These are phyloP conservation scores for Armadillidium nasatum DNA, from an alignment of 1,140 invertebrate genomes.

Conservation along the genomic window DNA sequence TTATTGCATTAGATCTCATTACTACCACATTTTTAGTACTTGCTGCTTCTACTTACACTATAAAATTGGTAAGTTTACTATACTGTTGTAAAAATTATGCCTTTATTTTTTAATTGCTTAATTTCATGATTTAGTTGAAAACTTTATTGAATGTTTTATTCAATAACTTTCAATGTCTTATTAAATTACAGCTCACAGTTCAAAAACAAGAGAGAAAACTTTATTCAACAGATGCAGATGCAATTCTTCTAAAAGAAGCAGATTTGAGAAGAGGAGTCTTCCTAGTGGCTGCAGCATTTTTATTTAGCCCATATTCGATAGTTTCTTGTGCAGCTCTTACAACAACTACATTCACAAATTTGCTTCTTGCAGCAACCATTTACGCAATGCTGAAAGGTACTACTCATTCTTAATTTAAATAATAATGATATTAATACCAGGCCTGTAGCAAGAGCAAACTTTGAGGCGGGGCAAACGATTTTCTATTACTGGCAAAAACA, in stretches of 20 bases:
- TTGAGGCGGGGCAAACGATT: no score
- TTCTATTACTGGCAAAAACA: no score
- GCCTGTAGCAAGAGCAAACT: no score
- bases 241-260: slow-evolving; percentile 56
- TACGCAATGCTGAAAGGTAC: slow-evolving; percentile 63
- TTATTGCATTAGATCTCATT: slow-evolving; percentile 67
- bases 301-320: slow-evolving; percentile 89
- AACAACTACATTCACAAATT: slow-evolving; percentile 83
- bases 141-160: no score
- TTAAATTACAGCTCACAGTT: neutral
- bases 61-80: slow-evolving; percentile 55
- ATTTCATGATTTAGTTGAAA: no score
- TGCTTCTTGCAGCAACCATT: slow-evolving; percentile 67
- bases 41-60: slow-evolving; percentile 63
- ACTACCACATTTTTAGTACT: slow-evolving; percentile 67
- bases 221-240: slow-evolving; percentile 57
- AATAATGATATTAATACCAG: no score
- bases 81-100: no score
- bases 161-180: no score
- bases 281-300: slow-evolving; percentile 72
- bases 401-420: no score
- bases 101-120: no score
- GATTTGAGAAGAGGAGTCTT: slow-evolving; percentile 58
- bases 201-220: slow-evolving; percentile 49
- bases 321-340: slow-evolving; percentile 85